These are phyloP conservation scores for Kradibia gibbosae DNA, from an alignment of 1,140 invertebrate species.

Conservation along the genomic window DNA sequence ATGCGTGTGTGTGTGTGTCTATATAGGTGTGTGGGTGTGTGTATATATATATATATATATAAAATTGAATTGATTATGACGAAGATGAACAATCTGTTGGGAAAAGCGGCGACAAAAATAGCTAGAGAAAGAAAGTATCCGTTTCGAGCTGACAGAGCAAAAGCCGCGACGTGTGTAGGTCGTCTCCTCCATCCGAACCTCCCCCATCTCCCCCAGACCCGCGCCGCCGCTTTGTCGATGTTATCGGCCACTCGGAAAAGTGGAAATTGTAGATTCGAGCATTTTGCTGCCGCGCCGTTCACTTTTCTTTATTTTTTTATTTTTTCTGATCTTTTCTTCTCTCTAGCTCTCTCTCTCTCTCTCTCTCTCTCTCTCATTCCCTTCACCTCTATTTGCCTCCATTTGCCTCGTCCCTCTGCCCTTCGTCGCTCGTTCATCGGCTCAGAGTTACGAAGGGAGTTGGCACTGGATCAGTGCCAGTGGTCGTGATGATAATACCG, in stretches of 20 bases:
- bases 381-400: background rate
- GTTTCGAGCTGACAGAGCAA: slow-evolving; percentile 44
- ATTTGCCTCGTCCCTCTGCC: no score
- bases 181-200: background rate
- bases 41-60: background rate
- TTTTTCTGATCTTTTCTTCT: slow-evolving; percentile 5
- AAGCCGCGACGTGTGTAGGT: slow-evolving; percentile 2
- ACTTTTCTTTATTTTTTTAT: slow-evolving; percentile 26
- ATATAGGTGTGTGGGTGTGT: no score
- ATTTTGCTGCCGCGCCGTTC: slow-evolving; percentile 24
- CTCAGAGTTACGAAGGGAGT: background rate
- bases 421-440: background rate
- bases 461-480: slow-evolving; percentile 47
- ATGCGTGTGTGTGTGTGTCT: no score
- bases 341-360: background rate
- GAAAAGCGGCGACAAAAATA: background rate
- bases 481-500: slow-evolving; percentile 48
- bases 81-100: slow-evolving; percentile 14
- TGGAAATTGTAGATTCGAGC: slow-evolving; percentile 49
- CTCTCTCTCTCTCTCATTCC: background rate
- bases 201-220: no score
- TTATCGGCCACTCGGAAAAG: slow-evolving; percentile 50
- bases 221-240: slow-evolving; percentile 28
- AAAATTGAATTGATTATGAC: slow-evolving; percentile 13
- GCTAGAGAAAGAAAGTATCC: slow-evolving; percentile 9